Percentiles rank a stretch among this genome's conserved stretches.
These are phyloP conservation scores for Pseudolycoriella hygida DNA, from an alignment of 2,888 invertebrate genomes.

Conservation along the genomic window DNA sequence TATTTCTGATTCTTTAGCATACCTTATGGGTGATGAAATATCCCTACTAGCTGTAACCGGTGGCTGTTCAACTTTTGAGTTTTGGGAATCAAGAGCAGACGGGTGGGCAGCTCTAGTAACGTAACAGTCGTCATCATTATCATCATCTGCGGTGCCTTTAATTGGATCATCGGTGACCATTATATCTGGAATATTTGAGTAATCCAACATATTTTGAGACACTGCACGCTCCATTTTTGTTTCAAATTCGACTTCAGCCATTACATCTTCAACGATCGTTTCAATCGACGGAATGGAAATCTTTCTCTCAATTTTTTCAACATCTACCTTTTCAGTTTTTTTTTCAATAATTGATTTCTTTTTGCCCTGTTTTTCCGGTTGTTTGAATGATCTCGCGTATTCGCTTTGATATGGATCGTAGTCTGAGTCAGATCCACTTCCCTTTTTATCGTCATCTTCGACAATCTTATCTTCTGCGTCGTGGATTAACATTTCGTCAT, in stretches of 20 bases:
- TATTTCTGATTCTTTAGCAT: constrained; percentile 16
- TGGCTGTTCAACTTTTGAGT: constrained; percentile 16
- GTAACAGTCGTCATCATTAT: constrained; percentile 12
- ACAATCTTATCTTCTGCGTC: constrained; percentile 6
- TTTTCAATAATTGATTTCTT: constrained; percentile 14
- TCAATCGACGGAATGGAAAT: constrained; percentile 24
- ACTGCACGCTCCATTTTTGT: constrained; percentile 13
- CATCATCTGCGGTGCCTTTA: constrained; percentile 15
- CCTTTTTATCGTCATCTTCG: constrained; percentile 21
- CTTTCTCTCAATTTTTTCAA: constrained; percentile 13
- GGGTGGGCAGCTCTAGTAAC: too few species aligned
- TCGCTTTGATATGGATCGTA: constrained; percentile 32
- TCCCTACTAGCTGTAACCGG: not conserved
- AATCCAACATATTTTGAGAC: constrained; percentile 27
- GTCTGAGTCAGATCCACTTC: constrained; percentile 30
- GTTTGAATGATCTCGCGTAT: constrained; percentile 29
- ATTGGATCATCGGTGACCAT: constrained; percentile 26
- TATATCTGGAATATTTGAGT: constrained; percentile 27
- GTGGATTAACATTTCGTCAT: constrained; percentile 23
- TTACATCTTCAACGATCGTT: constrained; percentile 25
- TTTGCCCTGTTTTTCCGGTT: constrained; percentile 19
- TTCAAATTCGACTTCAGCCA: constrained; percentile 24
- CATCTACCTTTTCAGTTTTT: constrained; percentile 11
- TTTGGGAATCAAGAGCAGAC: constrained; percentile 22
- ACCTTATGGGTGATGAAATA: constrained; percentile 15